These are phyloP conservation scores for Xiphydria camelus DNA, from an alignment of 2,888 invertebrate genomes.

Conservation along the genomic window DNA sequence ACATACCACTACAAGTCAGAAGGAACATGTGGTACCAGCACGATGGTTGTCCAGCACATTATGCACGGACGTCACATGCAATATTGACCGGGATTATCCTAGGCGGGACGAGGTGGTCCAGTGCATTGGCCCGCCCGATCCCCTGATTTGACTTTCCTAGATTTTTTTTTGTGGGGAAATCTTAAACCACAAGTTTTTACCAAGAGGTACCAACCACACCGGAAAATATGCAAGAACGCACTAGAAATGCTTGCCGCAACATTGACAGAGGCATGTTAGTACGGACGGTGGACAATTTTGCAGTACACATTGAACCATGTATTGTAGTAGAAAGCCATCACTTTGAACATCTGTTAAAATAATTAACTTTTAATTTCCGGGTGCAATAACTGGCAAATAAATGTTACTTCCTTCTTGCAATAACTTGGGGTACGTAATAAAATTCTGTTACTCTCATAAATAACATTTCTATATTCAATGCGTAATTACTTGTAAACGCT, in stretches of 20 bases:
- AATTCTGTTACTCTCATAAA: no score
- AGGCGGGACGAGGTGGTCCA: conserved; percentile 13
- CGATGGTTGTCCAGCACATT: conserved; percentile 21
- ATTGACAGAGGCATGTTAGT: neutral
- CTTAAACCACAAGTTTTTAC: neutral
- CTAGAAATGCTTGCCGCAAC: neutral
- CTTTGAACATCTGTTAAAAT: neutral
- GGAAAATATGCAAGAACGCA: neutral
- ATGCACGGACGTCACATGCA: conserved; percentile 13
- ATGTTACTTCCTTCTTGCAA: no score
- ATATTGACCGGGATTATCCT: conserved; percentile 14
- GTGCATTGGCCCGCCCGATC: conserved; percentile 16
- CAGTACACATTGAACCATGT: neutral
- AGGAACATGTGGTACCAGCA: conserved; percentile 25
- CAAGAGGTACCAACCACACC: neutral
- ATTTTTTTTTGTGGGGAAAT: conserved; percentile 13
- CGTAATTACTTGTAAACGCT: no score
- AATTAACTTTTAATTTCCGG: no score
- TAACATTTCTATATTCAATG: no score
- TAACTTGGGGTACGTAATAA: no score
- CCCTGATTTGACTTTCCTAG: conserved; percentile 14
- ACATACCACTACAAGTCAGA: conserved; percentile 15
- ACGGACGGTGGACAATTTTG: neutral
- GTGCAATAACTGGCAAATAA: no score
- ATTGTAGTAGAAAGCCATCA: neutral